phyloP scores from a whole-genome alignment of 2,113 vertebrate genomes.

The Sinocyclocheilus rhinocerous region DNA sequence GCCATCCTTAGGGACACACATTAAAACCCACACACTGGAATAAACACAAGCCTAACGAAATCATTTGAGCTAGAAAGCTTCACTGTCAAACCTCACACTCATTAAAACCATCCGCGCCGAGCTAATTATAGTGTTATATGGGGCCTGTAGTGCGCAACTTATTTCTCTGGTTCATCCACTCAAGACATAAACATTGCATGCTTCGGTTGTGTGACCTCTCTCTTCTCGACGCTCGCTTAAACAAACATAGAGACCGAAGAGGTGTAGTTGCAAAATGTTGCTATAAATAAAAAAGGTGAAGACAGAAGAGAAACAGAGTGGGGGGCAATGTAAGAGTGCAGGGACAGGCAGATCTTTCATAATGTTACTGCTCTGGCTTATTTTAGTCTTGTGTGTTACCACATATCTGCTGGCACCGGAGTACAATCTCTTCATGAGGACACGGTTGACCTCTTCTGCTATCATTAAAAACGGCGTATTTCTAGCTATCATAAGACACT shows the following conservation, averaged over 20 bases:
- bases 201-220: conserved; percentile 19
- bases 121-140: conserved; percentile 57
- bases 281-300: conserved; percentile 66
- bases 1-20: conserved; percentile 48
- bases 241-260: conserved; percentile 56
- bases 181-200: conserved; percentile 47
- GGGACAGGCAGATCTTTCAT: conserved; percentile 42
- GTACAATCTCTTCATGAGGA: not conserved
- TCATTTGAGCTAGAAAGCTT: conserved; percentile 53
- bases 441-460: conserved; percentile 21
- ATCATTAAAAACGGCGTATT: conserved; percentile 4
- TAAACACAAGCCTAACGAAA: conserved; percentile 56
- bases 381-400: conserved; percentile 40
- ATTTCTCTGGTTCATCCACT: conserved; percentile 40
- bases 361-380: conserved; percentile 38
- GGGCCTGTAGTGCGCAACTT: conserved; percentile 37
- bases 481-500: conserved; percentile 2
- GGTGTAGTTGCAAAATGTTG: conserved; percentile 60
- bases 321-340: not conserved
- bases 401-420: conserved; percentile 29
- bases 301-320: conserved; percentile 31
- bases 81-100: conserved; percentile 54
- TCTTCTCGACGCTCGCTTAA: conserved; percentile 33
- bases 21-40: conserved; percentile 58
- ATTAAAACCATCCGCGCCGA: conserved; percentile 54